Evolutionary conservation across 2,113 vertebrate genomes (phyloP).

Genomic region (Turdus rufiventris): DNA sequence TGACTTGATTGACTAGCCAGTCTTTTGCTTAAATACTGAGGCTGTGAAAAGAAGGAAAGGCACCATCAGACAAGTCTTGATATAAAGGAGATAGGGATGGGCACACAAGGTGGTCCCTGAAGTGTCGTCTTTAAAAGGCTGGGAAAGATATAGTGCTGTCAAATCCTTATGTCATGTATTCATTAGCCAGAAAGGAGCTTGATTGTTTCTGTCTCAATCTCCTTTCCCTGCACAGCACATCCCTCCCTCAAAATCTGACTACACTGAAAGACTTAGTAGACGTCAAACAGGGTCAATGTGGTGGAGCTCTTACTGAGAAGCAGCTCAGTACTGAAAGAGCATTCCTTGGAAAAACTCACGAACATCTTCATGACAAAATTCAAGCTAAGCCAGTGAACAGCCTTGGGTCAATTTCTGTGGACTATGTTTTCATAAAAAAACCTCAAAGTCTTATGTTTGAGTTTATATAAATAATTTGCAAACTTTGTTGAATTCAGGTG

Average conservation of each 20-base stretch:
- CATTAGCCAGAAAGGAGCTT: not conserved
- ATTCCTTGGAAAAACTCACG: not conserved
- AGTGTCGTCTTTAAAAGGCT: not conserved
- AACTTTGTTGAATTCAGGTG: not conserved
- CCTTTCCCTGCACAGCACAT: not conserved
- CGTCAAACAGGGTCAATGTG: not conserved
- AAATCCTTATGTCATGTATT: not conserved
- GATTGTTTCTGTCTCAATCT: not conserved
- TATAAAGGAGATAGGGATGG: not conserved
- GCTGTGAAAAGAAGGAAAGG: not conserved
- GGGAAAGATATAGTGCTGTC: not conserved
- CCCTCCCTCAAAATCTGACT: not conserved
- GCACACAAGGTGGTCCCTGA: not conserved
- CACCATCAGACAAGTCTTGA: not conserved
- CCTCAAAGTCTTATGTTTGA: fast-evolving
- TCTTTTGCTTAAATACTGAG: not conserved
- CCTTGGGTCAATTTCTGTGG: not conserved
- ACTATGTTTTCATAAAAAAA: not conserved
- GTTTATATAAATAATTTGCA: not conserved
- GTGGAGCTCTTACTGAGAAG: not conserved
- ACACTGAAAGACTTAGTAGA: not conserved
- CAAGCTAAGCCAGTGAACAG: not conserved
- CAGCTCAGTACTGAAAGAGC: fast-evolving
- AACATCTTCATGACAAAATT: not conserved
- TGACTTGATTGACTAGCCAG: not conserved